phyloP scores from a whole-genome alignment of 2,797 vertebrate genomes.

The Nannoperca obscura region DNA sequence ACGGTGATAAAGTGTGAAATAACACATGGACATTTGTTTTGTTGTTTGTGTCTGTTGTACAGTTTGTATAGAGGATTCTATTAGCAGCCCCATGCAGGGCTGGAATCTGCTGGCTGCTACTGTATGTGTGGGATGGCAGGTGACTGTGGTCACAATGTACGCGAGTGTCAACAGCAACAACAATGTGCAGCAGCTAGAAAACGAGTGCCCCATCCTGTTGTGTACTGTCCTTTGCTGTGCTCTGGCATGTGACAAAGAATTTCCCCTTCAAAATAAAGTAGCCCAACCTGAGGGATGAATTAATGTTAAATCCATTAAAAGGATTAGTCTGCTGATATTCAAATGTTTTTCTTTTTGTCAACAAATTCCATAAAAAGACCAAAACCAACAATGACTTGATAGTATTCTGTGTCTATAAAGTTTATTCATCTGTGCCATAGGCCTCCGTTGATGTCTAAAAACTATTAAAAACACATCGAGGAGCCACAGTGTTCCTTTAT shows the following conservation, averaged over 20 bases:
- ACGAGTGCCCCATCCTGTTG: slow-evolving; percentile 47
- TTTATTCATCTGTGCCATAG: neutral
- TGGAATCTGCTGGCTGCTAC: slow-evolving; percentile 75
- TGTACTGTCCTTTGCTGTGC: slow-evolving; percentile 35
- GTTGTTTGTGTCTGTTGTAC: slow-evolving; percentile 42
- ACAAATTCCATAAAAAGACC: slow-evolving; percentile 11
- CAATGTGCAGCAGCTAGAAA: slow-evolving; percentile 70
- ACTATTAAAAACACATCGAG: slow-evolving; percentile 1
- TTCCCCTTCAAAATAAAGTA: slow-evolving; percentile 21
- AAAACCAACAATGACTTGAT: neutral
- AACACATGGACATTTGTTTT: slow-evolving; percentile 37
- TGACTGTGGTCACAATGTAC: slow-evolving; percentile 61
- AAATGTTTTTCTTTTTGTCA: slow-evolving; percentile 1
- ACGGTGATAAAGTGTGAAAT: slow-evolving; percentile 13
- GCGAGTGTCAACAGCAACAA: slow-evolving; percentile 63
- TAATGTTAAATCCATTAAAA: slow-evolving; percentile 23
- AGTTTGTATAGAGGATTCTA: slow-evolving; percentile 42
- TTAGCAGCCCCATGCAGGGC: slow-evolving; percentile 46
- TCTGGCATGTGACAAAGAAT: slow-evolving; percentile 40
- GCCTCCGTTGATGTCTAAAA: neutral
- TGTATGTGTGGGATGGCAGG: slow-evolving; percentile 50
- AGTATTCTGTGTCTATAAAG: neutral
- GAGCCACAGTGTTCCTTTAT: slow-evolving; percentile 5
- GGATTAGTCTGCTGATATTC: neutral
- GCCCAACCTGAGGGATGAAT: neutral